Base-by-base conservation (phyloP, 2,888 invertebrate species). In the Cacoxenus indagator region DNA sequence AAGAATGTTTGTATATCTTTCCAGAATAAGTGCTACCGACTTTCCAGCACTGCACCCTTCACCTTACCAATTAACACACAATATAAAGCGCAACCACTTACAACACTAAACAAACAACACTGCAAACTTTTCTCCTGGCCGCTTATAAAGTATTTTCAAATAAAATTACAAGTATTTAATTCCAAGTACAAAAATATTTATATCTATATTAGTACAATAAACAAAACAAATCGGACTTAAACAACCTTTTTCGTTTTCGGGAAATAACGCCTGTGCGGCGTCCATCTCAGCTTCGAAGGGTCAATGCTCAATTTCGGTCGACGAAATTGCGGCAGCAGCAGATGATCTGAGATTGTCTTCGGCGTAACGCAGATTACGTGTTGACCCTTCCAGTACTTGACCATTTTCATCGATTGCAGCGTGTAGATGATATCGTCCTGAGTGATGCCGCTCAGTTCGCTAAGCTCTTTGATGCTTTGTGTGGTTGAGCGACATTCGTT, bases 311-410 rank as follows among this genome's bases (percentile, higher is more conserved):
- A 89, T 68, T 95, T 91, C 0, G 98, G 98, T 83, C 93, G 92
- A 86, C 97, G 97, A 85, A 96, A 97, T 87, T 97, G 96, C 51
- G 95, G 94, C 74, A 96, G 94, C 76, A 93, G 93, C 61, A 98
- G 92, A 84, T 97, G 96, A 86, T 98, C 98, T 43, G 96, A 94
- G 0, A 99, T 96, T 65, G 96, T 91, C 89, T 98, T 98, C 0
- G 98, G 95, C 11, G 98, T 98, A 0, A 98, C 98, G 89, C 98
- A 98, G 73, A 99, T 96, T 0, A 98, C 97, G 89, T 99, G 97
- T 84, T 98, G 98, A 0, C 98, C 98, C 88, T 98, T 98, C 98
- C 98, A 99, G 88, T 99, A 99, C 85, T 98, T 98, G 0, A 98
- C 96, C 96, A 99, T 96, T 87, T 98, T 98, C 93, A 99, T 95